phyloP scores from a whole-genome alignment of 2,113 vertebrate species.

The Laterallus jamaicensis region DNA sequence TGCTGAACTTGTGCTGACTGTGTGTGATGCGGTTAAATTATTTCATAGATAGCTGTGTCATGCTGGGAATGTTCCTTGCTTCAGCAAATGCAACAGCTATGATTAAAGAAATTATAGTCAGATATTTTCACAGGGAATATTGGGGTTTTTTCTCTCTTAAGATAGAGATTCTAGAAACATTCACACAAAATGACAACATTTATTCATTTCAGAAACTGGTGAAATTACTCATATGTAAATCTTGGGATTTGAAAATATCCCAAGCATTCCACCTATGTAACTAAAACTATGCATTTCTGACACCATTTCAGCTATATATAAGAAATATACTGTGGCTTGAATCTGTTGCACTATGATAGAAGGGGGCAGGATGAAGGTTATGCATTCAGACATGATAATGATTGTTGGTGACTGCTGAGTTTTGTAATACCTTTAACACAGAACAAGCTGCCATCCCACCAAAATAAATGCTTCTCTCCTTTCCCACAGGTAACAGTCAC shows the following conservation, averaged over 20 bases:
- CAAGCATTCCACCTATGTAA: neutral
- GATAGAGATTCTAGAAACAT: neutral
- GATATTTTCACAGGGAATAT: neutral
- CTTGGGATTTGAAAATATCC: neutral
- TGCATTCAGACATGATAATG: neutral
- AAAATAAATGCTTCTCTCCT: neutral
- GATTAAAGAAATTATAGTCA: neutral
- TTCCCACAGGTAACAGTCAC: neutral
- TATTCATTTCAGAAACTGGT: neutral
- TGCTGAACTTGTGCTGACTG: slow-evolving; percentile 9
- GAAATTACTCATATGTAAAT: neutral
- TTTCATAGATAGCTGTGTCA: slow-evolving; percentile 11
- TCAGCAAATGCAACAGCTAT: neutral
- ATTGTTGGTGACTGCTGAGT: neutral
- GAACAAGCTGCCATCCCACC: neutral
- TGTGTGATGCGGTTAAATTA: neutral
- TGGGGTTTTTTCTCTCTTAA: neutral
- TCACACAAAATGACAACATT: neutral
- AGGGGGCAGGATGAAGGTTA: neutral
- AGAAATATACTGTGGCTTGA: neutral
- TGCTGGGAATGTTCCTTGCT: neutral
- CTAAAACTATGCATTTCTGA: neutral
- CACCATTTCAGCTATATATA: neutral
- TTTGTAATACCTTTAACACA: neutral
- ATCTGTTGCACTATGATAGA: neutral